Evolutionary conservation across 2,113 vertebrate genomes (phyloP), one percentile per base, ranked within the genome.

Genomic region (Callipepla californica): DNA sequence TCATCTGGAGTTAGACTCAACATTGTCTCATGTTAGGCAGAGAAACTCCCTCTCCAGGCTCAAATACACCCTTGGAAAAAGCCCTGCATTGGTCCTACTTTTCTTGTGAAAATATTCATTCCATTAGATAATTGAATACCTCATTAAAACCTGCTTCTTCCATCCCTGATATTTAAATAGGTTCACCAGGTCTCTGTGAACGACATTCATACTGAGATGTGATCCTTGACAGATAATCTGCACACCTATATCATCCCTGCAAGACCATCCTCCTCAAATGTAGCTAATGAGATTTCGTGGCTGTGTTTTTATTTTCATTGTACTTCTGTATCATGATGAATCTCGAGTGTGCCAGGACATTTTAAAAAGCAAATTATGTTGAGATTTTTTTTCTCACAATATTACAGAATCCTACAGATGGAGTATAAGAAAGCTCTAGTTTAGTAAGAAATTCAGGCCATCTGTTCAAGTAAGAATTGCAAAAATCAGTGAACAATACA

Each of bases 311-410:
- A 36, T 78, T 87, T 80, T 47, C 65, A 81, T 72, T 3, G 1
- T 58, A 70, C 78, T 85, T 88, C 44, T 84, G 11, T 25, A 32
- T 14, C 25, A 61, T 44, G 57, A 85, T 83, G 80, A 40, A 87
- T 48, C 15, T 12, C 53, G n/a, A 68, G 26, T 51, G 51, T 47
- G 87, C 28, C 51, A 45, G 10, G 23, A 22, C 57, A 16, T 80
- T 94, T 88, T 72, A n/a, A 75, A 83, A 87, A 72, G 47, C 21
- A 89, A 84, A 88, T 78, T 72, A 61, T 69, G 22, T 7, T 23
- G 32, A 88, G 30, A 5, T 13, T 20, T 76, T 67, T 70, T 85
- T 62, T 77, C 0, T 0, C 2, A 22, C 5, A 48, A 5, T 79
- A 67, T 59, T 11, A 61, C 1, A 5, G 32, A 83, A 23, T 68